Percentiles rank a stretch among this genome's conserved stretches.
These are phyloP conservation scores for Hypomesus transpacificus DNA, from an alignment of 2,113 vertebrate genomes.

Conservation along the genomic window DNA sequence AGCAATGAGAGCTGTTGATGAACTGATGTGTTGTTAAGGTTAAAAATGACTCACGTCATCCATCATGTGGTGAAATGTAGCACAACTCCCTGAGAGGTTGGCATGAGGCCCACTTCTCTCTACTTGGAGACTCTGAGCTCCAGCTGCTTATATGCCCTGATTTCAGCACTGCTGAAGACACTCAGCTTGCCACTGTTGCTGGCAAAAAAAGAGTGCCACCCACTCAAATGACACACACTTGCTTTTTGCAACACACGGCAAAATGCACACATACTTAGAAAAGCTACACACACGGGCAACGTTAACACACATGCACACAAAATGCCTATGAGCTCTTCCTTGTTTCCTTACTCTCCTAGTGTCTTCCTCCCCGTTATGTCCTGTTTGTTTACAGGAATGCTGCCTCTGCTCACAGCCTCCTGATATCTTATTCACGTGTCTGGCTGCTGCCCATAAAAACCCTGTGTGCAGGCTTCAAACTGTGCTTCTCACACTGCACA, in stretches of 20 bases:
- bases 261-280: constrained; percentile 14
- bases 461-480: constrained; percentile 19
- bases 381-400: constrained; percentile 36
- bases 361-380: constrained; percentile 54
- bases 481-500: too few species aligned
- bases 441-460: too few species aligned
- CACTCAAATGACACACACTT: constrained; percentile 31
- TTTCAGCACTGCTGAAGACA: constrained; percentile 39
- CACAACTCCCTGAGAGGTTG: constrained; percentile 58
- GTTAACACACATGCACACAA: constrained; percentile 18
- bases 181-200: constrained; percentile 24
- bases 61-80: constrained; percentile 62
- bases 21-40: constrained; percentile 47
- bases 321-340: constrained; percentile 29
- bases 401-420: constrained; percentile 33
- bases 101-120: constrained; percentile 45
- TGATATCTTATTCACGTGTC: constrained; percentile 23
- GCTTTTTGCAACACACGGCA: background rate
- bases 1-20: constrained; percentile 39
- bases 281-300: constrained; percentile 8
- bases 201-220: constrained; percentile 36
- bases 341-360: constrained; percentile 45
- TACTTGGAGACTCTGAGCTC: constrained; percentile 31
- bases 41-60: constrained; percentile 57
- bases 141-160: constrained; percentile 53